phyloP scores from a whole-genome alignment of 2,797 vertebrate species.

The Anniella stebbinsi region DNA sequence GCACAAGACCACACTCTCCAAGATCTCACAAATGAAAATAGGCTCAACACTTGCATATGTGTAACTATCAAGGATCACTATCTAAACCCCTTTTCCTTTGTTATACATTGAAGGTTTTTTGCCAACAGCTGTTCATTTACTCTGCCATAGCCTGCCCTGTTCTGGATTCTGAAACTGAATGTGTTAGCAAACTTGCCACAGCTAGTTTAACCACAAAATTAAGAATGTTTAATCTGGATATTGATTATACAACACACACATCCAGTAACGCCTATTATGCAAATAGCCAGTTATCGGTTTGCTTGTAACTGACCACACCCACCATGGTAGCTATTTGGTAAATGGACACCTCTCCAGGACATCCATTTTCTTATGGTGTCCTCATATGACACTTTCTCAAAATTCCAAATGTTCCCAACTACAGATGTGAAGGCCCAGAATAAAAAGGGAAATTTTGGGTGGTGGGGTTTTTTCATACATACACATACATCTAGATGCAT shows the following conservation, averaged over 20 bases:
- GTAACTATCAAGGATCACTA: not conserved
- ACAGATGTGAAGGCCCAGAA: too few species aligned
- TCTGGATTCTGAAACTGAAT: not conserved
- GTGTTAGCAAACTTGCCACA: too few species aligned
- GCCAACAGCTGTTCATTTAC: not conserved
- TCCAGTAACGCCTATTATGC: not conserved
- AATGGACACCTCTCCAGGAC: too few species aligned
- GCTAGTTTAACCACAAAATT: not conserved
- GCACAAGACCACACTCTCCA: not conserved
- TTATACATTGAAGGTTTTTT: not conserved
- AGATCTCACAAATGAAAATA: not conserved
- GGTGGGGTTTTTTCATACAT: too few species aligned
- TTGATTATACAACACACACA: not conserved
- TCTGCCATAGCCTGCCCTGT: not conserved
- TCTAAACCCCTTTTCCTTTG: not conserved
- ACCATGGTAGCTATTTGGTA: too few species aligned
- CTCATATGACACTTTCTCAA: too few species aligned
- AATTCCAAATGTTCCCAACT: too few species aligned
- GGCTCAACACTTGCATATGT: too few species aligned
- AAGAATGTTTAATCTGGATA: not conserved
- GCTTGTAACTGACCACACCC: too few species aligned
- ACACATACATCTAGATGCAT: too few species aligned
- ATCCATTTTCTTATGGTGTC: too few species aligned
- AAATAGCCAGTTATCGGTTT: not conserved
- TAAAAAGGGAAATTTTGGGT: too few species aligned